phyloP scores from a whole-genome alignment of 1,140 invertebrate species.

The Bombus picipes region DNA sequence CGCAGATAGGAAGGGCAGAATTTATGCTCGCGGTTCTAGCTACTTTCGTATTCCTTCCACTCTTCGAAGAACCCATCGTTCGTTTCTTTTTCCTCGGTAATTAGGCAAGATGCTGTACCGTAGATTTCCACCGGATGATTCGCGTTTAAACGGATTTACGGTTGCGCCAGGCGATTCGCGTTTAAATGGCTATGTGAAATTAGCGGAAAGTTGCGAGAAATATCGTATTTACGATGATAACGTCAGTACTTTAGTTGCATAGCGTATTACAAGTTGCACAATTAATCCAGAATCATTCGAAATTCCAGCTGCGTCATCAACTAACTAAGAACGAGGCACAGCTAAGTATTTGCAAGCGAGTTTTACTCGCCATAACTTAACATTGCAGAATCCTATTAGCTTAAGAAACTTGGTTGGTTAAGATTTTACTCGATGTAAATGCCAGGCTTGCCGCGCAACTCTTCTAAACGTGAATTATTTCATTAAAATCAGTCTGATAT shows the following conservation, averaged over 20 bases:
- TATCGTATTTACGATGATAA: neutral
- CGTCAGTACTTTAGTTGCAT: too few species aligned
- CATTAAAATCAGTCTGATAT: too few species aligned
- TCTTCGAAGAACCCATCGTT: neutral
- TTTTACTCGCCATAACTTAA: neutral
- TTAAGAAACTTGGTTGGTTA: neutral
- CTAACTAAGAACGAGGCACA: neutral
- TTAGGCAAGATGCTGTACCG: neutral
- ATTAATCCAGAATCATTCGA: neutral
- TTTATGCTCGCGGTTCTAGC: conserved; percentile 12
- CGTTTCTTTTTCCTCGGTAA: neutral
- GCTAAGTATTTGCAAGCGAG: neutral
- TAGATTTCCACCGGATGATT: neutral
- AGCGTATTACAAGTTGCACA: neutral
- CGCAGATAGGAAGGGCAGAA: neutral
- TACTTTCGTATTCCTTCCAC: neutral
- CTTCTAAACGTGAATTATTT: neutral
- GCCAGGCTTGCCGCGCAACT: neutral
- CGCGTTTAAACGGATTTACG: neutral
- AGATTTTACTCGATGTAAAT: neutral
- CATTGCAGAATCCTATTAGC: neutral
- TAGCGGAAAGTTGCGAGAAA: too few species aligned
- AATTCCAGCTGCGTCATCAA: neutral
- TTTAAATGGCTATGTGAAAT: too few species aligned
- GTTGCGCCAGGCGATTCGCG: too few species aligned